A percentile compares a stretch with the other conserved stretches of the same genome.
Evolutionary conservation across 2,113 vertebrate species (phyloP).

Genomic region (Leptocoma aspasia): DNA sequence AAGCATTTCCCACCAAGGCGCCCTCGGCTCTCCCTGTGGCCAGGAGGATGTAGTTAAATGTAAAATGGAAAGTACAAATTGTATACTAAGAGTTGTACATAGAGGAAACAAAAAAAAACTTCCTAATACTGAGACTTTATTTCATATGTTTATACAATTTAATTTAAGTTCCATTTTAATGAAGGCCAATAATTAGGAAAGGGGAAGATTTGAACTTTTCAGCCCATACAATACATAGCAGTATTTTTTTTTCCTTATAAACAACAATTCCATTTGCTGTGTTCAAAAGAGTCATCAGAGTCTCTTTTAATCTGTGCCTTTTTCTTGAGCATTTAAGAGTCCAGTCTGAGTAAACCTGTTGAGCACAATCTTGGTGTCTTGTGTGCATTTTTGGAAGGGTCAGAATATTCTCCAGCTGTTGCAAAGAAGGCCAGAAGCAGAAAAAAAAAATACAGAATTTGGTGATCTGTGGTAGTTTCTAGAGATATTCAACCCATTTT

Average conservation of each 20-base stretch:
- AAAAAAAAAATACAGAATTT: not conserved
- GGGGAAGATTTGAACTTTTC: conserved; percentile 63
- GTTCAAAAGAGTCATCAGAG: conserved; percentile 67
- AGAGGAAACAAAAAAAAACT: conserved; percentile 38
- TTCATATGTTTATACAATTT: conserved; percentile 82
- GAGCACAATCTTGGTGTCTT: conserved; percentile 68
- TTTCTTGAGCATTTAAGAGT: conserved; percentile 70
- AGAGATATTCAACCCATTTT: conserved; percentile 10
- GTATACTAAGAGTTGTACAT: conserved; percentile 77
- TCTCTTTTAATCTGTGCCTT: conserved; percentile 81
- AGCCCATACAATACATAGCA: conserved; percentile 53
- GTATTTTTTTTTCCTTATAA: conserved; percentile 41
- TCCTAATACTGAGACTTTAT: conserved; percentile 76
- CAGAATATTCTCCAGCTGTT: not conserved
- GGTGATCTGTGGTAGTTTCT: not conserved
- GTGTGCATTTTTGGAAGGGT: conserved; percentile 62
- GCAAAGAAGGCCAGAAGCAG: not conserved
- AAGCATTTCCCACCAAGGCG: not conserved
- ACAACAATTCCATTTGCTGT: conserved; percentile 53
- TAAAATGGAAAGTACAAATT: conserved; percentile 70
- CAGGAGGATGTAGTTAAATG: conserved; percentile 63
- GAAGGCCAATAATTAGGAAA: conserved; percentile 71
- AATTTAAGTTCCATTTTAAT: conserved; percentile 79
- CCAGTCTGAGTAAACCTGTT: conserved; percentile 73
- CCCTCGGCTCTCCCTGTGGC: not conserved